Evolutionary conservation across 1,140 invertebrate species (phyloP), one percentile per base, ranked within the genome.

Genomic region (Lepidotrigona ventralis): DNA sequence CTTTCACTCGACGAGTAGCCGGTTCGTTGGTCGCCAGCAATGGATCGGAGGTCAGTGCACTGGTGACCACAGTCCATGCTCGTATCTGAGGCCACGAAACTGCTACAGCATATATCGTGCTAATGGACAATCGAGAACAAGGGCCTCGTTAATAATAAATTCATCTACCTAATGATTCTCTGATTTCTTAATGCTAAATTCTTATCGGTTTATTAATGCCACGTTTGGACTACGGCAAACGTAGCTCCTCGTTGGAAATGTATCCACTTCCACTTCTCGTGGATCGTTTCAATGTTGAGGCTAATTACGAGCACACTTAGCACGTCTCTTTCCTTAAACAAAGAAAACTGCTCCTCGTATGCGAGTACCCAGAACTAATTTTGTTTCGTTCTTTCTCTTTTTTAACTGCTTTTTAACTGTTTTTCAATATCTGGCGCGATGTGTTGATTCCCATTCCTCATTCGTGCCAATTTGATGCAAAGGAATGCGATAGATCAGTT

Each of bases 41-140:
- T 88, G 87, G 86, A 90, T 90, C 88, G 89, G 90, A 91, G 90
- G 90, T 91, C 90, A 91, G 90, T 91, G 90, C 90, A 91, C 91
- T 74, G 89, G 81, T 90, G 90, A 91, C 90, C 88, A 91, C 85
- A 79, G 84, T 89, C 84, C 87, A 86, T 21, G 64, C 58, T 88
- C 69, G 64, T 88, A 88, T 86, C 78, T 51, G 69, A 66, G 72
- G 53, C 53, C 76, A 81, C 79, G 80, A 88, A 88, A 88, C 83
- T 78, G 69, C 79, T 72, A 26, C 79, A 68, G 76, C 83, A 79
- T 56, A 51, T 51, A 51, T 33, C 79, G 33, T 23, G 68, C 11
- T 63, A 71, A 72, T 56, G 69, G 23, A 75, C 19, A 19, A 51
- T 64, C 76, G 69, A 79, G 79, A 72, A 79, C 68, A 39, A 6